A percentile compares a stretch with the other conserved stretches of the same genome.
Evolutionary conservation across 2,888 invertebrate species (phyloP).

Genomic region (Spisula solida): DNA sequence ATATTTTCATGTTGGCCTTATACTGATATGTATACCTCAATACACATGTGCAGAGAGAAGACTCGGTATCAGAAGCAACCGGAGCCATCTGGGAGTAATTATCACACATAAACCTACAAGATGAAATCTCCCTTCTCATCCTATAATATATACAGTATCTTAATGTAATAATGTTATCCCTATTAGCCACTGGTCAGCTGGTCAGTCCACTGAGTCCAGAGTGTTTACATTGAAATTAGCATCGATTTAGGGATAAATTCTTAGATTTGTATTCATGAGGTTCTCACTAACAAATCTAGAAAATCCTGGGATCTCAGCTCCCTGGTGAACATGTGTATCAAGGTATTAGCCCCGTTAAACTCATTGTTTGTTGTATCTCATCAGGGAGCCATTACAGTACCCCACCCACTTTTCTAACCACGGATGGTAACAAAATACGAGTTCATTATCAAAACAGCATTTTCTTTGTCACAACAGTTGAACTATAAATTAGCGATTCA

Average conservation of each 20-base stretch:
- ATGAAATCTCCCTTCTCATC: neutral
- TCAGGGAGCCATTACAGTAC: neutral
- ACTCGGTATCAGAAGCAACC: neutral
- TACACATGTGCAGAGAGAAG: neutral
- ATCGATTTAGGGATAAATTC: neutral
- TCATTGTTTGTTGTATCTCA: conserved; percentile 3
- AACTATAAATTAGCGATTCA: too few species aligned
- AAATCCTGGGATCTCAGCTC: neutral
- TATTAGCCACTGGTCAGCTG: neutral
- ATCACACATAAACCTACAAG: neutral
- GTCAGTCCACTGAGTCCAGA: too few species aligned
- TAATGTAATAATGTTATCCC: neutral
- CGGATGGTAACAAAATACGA: too few species aligned
- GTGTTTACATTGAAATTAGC: conserved; percentile 20
- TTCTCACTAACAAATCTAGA: neutral
- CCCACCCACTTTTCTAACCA: neutral
- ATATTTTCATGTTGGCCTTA: neutral
- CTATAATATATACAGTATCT: neutral
- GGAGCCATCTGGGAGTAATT: neutral
- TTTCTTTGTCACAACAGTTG: too few species aligned
- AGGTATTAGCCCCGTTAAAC: neutral
- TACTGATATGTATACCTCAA: neutral
- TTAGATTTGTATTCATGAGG: neutral
- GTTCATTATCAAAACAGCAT: too few species aligned
- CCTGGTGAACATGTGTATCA: neutral